Evolutionary conservation across 2,888 invertebrate species (phyloP).

Genomic region (Drosophila silvestris): DNA sequence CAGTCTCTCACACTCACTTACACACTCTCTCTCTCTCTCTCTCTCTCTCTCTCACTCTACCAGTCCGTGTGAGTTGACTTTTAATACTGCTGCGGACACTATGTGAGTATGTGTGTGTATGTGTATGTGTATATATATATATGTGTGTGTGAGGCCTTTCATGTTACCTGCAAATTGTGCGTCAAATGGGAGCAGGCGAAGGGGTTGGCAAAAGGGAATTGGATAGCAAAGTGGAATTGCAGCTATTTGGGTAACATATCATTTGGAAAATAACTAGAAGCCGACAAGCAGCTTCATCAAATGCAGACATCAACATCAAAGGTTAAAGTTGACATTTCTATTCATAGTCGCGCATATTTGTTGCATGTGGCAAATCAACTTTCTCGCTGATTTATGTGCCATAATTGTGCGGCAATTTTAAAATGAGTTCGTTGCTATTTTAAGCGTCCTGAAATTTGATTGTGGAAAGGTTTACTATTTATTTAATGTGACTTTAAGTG

Average conservation of each 20-base stretch:
- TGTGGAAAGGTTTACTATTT: background rate
- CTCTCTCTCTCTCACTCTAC: background rate
- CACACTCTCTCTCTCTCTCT: background rate
- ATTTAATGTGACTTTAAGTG: background rate
- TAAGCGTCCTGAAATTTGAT: too few relatives aligned
- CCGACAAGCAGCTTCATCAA: constrained; percentile 6
- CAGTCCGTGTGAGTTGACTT: constrained; percentile 21
- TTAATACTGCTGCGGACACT: constrained; percentile 12
- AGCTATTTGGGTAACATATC: constrained; percentile 41
- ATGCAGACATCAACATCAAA: constrained; percentile 24
- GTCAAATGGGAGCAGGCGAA: constrained; percentile 29
- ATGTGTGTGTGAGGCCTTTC: constrained; percentile 29
- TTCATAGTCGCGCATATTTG: constrained; percentile 4
- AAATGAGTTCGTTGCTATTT: background rate
- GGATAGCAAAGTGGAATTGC: constrained; percentile 23
- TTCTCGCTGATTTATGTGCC: background rate
- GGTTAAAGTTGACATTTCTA: background rate
- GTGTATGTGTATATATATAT: too few relatives aligned
- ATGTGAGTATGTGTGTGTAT: background rate
- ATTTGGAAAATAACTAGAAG: constrained; percentile 25
- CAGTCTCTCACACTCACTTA: background rate
- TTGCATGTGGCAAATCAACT: background rate
- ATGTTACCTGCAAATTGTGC: constrained; percentile 53
- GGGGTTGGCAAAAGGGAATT: background rate
- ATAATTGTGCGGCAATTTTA: background rate